A percentile compares a stretch with the other conserved stretches of the same genome.
These are phyloP conservation scores for Tetramorium alpestre DNA, from an alignment of 1,140 invertebrate species.

Conservation along the genomic window DNA sequence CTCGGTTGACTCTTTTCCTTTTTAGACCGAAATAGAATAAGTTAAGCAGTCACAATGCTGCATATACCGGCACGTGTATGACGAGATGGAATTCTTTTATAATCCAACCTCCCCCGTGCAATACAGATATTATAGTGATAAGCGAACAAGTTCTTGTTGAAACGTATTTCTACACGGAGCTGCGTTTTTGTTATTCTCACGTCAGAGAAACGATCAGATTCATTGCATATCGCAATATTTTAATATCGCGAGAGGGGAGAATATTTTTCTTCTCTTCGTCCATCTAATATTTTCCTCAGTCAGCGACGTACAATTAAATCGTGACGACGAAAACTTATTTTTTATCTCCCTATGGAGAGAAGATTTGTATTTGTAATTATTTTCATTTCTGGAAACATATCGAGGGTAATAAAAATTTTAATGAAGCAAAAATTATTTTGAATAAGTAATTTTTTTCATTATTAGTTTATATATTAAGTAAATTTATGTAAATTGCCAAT, in stretches of 20 bases:
- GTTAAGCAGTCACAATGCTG: neutral
- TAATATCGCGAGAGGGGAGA: no score
- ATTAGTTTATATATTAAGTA: neutral
- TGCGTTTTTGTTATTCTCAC: conserved; percentile 5
- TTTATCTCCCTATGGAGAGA: neutral
- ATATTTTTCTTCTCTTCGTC: neutral
- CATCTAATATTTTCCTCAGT: neutral
- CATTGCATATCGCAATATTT: conserved; percentile 29
- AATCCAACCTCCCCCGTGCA: neutral
- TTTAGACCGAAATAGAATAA: neutral
- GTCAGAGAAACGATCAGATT: neutral
- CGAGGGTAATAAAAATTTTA: neutral
- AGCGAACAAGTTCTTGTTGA: neutral
- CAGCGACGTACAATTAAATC: conserved; percentile 21
- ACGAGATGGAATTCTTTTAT: neutral
- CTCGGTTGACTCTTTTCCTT: neutral
- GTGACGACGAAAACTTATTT: neutral
- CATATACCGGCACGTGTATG: neutral
- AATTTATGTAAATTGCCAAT: neutral
- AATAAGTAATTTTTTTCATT: neutral
- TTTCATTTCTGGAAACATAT: neutral
- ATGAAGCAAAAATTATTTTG: neutral
- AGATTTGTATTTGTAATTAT: neutral
- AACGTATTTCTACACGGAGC: neutral
- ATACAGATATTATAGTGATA: conserved; percentile 29